phyloP scores from a whole-genome alignment of 1,140 invertebrate species.

The Macrosteles quadrilineatus region DNA sequence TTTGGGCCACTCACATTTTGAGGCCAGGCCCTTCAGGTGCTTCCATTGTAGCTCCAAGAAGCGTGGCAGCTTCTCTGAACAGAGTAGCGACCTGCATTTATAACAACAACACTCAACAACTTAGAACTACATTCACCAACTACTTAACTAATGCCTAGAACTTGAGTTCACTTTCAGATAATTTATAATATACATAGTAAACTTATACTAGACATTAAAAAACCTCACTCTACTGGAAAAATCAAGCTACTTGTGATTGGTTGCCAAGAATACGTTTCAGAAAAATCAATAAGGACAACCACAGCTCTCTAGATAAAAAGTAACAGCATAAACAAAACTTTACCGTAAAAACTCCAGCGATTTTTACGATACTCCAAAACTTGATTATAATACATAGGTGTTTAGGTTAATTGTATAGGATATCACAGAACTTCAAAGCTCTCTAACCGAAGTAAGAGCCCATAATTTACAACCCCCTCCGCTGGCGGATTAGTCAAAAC shows the following conservation, averaged over 20 bases:
- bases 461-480: constrained; percentile 12
- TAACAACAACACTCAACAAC: constrained; percentile 29
- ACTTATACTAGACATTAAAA: constrained; percentile 37
- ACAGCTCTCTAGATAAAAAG: constrained; percentile 41
- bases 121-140: constrained; percentile 23
- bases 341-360: constrained; percentile 1
- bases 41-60: constrained; percentile 61
- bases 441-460: neutral
- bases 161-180: constrained; percentile 20
- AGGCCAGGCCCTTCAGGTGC: constrained; percentile 40
- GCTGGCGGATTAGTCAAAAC: constrained; percentile 2
- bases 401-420: no score
- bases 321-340: constrained; percentile 23
- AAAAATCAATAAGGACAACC: constrained; percentile 42
- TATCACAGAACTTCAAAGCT: no score
- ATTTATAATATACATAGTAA: constrained; percentile 31
- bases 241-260: constrained; percentile 40
- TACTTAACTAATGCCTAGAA: constrained; percentile 20
- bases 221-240: constrained; percentile 40
- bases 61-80: constrained; percentile 66
- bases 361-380: constrained; percentile 17
- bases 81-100: constrained; percentile 69
- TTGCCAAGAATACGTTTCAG: constrained; percentile 37
- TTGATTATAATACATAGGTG: constrained; percentile 6
- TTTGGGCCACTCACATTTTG: constrained; percentile 41